phyloP scores from a whole-genome alignment of 2,888 invertebrate species.

The Phengaris alcon region DNA sequence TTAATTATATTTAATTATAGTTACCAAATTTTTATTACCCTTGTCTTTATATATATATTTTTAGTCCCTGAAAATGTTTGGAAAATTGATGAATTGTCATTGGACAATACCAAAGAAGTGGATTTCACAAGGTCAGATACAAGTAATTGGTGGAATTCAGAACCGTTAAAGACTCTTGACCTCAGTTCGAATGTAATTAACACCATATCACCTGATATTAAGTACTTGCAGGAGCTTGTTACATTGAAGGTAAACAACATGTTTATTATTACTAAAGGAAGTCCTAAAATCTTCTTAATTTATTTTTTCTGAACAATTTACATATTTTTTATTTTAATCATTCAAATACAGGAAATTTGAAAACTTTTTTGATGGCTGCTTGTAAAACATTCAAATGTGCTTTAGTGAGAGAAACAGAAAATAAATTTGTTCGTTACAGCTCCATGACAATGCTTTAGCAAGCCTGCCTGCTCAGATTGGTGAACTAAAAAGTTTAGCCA shows the following conservation, averaged over 20 bases:
- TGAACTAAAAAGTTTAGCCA: slow-evolving; percentile 82
- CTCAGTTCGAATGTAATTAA: slow-evolving; percentile 86
- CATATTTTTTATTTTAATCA: too few species aligned
- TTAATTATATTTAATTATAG: too few species aligned
- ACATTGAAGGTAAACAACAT: slow-evolving; percentile 82
- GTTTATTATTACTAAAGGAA: background rate
- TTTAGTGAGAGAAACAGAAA: background rate
- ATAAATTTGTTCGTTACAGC: slow-evolving; percentile 65
- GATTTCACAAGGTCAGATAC: slow-evolving; percentile 79
- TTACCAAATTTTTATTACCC: too few species aligned
- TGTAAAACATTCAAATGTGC: background rate
- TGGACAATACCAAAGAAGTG: slow-evolving; percentile 80
- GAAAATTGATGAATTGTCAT: slow-evolving; percentile 83
- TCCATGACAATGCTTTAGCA: slow-evolving; percentile 90
- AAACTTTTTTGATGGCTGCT: too few species aligned
- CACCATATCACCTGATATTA: slow-evolving; percentile 81
- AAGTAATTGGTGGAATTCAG: slow-evolving; percentile 91
- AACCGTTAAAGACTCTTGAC: slow-evolving; percentile 87
- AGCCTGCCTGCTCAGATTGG: slow-evolving; percentile 86
- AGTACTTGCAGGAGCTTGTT: slow-evolving; percentile 82
- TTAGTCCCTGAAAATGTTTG: slow-evolving; percentile 87
- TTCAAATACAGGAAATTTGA: too few species aligned
- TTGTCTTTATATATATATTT: slow-evolving; percentile 3
- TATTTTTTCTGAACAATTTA: too few species aligned
- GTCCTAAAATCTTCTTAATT: background rate